Base-by-base conservation (phyloP, 2,888 invertebrate genomes). In the Lampropteryx suffumata region DNA sequence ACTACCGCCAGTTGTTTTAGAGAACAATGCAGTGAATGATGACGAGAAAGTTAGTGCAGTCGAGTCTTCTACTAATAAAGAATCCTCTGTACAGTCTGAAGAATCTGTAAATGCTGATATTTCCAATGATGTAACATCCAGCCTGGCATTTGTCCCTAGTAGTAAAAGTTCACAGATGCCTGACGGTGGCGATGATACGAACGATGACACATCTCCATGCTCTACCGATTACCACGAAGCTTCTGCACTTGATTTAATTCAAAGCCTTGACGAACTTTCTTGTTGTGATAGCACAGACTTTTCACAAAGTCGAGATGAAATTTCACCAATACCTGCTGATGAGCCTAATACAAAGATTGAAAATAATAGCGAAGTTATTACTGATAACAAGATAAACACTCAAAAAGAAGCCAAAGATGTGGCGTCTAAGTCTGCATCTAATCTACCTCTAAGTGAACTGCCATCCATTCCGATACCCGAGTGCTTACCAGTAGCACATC, bases 191-290 rank as follows among this genome's bases (percentile, higher is more conserved):
- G 88, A 87, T 55, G 82, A 85, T 61, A 90, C 90, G 7, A 87
- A 85, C 70, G 84, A 83, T 44, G 84, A 84, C 47, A 90, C 89
- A 8, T 90, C 89, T 17, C 85, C 90, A 7, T 87, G 90, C 64
- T 90, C 90, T 29, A 88, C 89, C 1, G 90, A 90, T 65, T 90
- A 90, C 58, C 90, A 89, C 36, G 90, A 90, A 67, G 90, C 90
- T 5, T 90, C 90, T 8, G 89, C 90, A 2, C 74, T 89, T 36
- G 89, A 88, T 62, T 62, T 84, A 61, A 79, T 79, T 35, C 84
- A 82, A 64, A 86, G 85, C 60, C 74, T 82, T 39, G 89, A 86
- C 48, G 89, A 90, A 65, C 66, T 82, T 12, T 88, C 90, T 36
- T 75, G 79, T 65, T 76, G 78, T 76, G 88, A 86, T 68, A 85